phyloP scores from a whole-genome alignment of 2,797 vertebrate species.

The Denticeps clupeoides region DNA sequence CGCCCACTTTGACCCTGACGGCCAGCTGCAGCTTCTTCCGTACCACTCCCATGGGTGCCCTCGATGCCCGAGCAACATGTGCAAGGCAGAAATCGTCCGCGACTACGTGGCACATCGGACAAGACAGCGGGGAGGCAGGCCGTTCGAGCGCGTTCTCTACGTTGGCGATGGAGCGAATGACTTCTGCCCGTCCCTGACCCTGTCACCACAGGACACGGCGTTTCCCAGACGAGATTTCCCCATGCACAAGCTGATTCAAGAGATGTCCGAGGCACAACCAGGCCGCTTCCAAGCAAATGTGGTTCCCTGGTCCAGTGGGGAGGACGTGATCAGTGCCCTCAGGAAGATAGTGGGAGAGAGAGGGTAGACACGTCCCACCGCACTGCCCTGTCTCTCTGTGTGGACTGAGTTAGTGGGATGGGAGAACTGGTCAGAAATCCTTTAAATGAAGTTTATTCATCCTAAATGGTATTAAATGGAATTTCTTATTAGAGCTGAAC shows the following conservation, averaged over 20 bases:
- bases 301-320: slow-evolving; percentile 76
- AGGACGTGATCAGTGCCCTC: slow-evolving; percentile 70
- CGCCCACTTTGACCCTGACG: slow-evolving; percentile 68
- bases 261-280: slow-evolving; percentile 69
- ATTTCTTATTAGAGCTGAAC: too few species aligned
- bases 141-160: slow-evolving; percentile 79
- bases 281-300: slow-evolving; percentile 72
- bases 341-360: slow-evolving; percentile 63
- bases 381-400: too few species aligned
- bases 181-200: slow-evolving; percentile 73
- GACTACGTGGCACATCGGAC: slow-evolving; percentile 75
- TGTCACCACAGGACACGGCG: slow-evolving; percentile 68
- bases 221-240: slow-evolving; percentile 82
- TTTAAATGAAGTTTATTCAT: too few species aligned
- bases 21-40: slow-evolving; percentile 71
- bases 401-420: too few species aligned
- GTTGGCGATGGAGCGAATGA: slow-evolving; percentile 92
- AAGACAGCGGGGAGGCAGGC: slow-evolving; percentile 62
- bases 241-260: slow-evolving; percentile 80
- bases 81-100: slow-evolving; percentile 76
- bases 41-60: slow-evolving; percentile 83
- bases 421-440: too few species aligned
- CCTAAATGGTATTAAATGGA: too few species aligned
- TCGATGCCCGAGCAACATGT: slow-evolving; percentile 87
- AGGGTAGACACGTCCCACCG: slow-evolving; percentile 3